Evolutionary conservation across 2,113 vertebrate genomes (phyloP), one percentile per base, ranked within the genome.

Genomic region (Sinocyclocheilus anophthalmus): DNA sequence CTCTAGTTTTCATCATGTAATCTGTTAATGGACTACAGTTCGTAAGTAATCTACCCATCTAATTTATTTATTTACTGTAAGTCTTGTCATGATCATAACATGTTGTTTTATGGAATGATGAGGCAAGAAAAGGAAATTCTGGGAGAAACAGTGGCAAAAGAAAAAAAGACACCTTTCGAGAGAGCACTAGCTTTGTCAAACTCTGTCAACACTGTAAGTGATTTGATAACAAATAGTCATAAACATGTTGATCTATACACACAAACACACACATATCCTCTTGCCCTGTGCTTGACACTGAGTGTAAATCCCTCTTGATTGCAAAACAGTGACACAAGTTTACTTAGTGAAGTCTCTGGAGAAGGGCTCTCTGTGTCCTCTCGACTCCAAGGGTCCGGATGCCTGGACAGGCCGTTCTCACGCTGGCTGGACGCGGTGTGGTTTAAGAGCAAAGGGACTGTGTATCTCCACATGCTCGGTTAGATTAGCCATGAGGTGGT

Each of bases 371-470:
- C 87, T 85, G 86, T 82, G 87, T 83, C 84, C 88, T 86, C 76
- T 90, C 81, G 90, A 88, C 86, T 90, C 87, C 73, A 85, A 87
- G 87, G 89, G 83, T 75, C 84, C 57, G 83, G 73, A 89, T 88
- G 91, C 87, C 90, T 78, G 77, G 88, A 72, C 87, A 65, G 18
- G 86, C 87, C 85, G 90, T 94, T 94, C 94, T 95, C 94, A 95
- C 93, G 92, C 93, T 92, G 90, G 78, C 88, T 88, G 85, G 45
- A 65, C 88, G 89, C 85, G 83, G 87, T 50, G 50, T n/a, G 73
- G 59, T 82, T 87, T 67, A 59, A 69, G 78, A 65, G 33, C 10
- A 72, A 57, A 67, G 6, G 24, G 24, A 76, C 77, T 70, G 30
- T 4, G 13, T 84, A 50, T 45, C 10, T 70, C 48, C 61, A 73